Evolutionary conservation across 2,797 vertebrate species (phyloP).

Genomic region (Amblyraja radiata): DNA sequence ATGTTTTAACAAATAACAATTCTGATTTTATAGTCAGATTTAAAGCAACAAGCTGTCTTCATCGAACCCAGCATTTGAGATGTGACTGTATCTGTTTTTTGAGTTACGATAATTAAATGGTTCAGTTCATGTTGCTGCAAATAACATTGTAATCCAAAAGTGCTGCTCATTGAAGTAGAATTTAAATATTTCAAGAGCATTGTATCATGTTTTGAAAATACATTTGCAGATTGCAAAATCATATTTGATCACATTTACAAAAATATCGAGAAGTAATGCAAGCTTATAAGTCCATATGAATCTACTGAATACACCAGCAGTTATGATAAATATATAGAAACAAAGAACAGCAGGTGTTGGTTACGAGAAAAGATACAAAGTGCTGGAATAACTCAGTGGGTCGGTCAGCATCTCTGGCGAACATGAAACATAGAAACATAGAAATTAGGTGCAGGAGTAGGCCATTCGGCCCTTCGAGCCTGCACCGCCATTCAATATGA

Average conservation of each 20-base stretch:
- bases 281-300: background rate
- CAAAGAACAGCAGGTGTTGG: too few species aligned
- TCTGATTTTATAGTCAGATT: conserved; percentile 14
- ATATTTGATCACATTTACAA: background rate
- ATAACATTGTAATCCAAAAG: background rate
- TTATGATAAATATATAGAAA: background rate
- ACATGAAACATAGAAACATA: too few species aligned
- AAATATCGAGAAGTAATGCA: background rate
- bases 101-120: background rate
- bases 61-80: background rate
- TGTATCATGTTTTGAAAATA: background rate
- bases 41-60: background rate
- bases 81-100: background rate
- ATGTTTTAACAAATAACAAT: background rate
- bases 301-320: background rate
- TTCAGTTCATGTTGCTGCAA: background rate
- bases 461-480: too few species aligned
- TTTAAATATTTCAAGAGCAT: background rate
- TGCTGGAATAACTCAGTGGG: too few species aligned
- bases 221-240: background rate
- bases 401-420: too few species aligned
- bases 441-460: too few species aligned
- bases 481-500: too few species aligned
- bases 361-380: too few species aligned
- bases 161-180: background rate